These are phyloP conservation scores for Paratrypauchen microcephalus DNA, from an alignment of 2,797 vertebrate genomes.

Conservation along the genomic window DNA sequence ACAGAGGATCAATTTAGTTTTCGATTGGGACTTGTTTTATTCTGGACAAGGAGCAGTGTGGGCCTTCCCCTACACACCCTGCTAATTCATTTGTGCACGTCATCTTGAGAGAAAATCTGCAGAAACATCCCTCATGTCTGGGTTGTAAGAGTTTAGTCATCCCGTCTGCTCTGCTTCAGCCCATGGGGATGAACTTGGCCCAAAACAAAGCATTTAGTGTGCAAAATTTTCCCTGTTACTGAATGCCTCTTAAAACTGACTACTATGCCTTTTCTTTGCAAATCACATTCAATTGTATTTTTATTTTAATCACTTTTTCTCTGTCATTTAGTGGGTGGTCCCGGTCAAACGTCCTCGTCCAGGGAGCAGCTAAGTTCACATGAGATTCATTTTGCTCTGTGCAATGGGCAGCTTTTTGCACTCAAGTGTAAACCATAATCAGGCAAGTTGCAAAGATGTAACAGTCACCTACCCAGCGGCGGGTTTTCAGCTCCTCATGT, in stretches of 20 bases:
- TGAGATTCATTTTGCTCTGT: slow-evolving; percentile 60
- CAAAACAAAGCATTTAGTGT: slow-evolving; percentile 54
- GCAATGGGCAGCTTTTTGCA: slow-evolving; percentile 64
- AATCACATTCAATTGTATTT: slow-evolving; percentile 46
- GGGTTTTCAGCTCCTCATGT: slow-evolving; percentile 61
- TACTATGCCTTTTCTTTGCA: slow-evolving; percentile 34
- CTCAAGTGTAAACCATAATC: slow-evolving; percentile 74
- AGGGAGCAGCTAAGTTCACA: slow-evolving; percentile 67
- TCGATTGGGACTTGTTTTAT: slow-evolving; percentile 27
- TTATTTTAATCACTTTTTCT: slow-evolving; percentile 31
- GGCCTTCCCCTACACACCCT: slow-evolving; percentile 58
- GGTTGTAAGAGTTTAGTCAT: slow-evolving; percentile 53
- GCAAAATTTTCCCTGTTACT: slow-evolving; percentile 35
- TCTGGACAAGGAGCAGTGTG: slow-evolving; percentile 30
- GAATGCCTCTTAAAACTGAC: slow-evolving; percentile 28
- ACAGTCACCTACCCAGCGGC: slow-evolving; percentile 63
- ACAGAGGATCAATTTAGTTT: slow-evolving; percentile 25
- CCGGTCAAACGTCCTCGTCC: slow-evolving; percentile 63
- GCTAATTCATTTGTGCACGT: slow-evolving; percentile 52
- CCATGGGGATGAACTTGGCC: slow-evolving; percentile 35
- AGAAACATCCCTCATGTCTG: slow-evolving; percentile 46
- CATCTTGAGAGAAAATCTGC: slow-evolving; percentile 46
- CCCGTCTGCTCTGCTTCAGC: slow-evolving; percentile 43
- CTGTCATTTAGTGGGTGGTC: slow-evolving; percentile 69
- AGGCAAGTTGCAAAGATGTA: slow-evolving; percentile 68